Base-by-base conservation (phyloP, 2,888 invertebrate genomes). In the Stenichneumon culpator region DNA sequence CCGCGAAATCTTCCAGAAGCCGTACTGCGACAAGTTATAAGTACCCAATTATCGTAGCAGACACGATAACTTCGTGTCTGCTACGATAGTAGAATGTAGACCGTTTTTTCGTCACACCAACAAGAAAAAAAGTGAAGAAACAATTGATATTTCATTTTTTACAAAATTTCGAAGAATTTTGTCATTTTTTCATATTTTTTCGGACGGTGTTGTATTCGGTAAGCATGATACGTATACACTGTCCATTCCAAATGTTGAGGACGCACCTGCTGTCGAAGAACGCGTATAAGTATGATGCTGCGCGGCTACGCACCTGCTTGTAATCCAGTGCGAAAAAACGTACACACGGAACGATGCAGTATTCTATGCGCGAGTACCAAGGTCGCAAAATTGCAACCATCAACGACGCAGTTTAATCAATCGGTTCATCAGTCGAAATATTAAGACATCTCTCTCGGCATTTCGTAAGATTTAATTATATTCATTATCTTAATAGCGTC, bases 251-350 rank as follows among this genome's bases (percentile, higher is more conserved):
- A 60, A 14, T 32, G 32, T 28, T 3, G 25, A 14, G 4, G 28
- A 60, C 5, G 60, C 60, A 60, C 60, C 60, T 28, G 32, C 60
- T 16, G 16, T n/a, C 11, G 28, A 16, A 32, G 60, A 60, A 28
- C 25, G 60, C 60, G 16, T 16, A 60, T 60, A 60, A 60, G 16
- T 32, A 60, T 60, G 32, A 32, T 16, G 60, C 25, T 4, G 32
- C 32, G 25, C 28, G 32, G 25, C 1, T 14, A 5, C 16, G 28
- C 60, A 60, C 60, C 60, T 60, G 60, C 25, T 28, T 9, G 60
- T 28, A 60, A 32, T 60, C 14, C 60, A 60, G 25, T 60, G 28
- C 32, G 28, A 60, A 60, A 60, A 60, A 60, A 32, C 22, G 57
- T 57, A 28, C 60, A 16, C 11, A 22, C 28, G 25, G 28, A 28